phyloP scores from a whole-genome alignment of 2,888 invertebrate species.

The Drosophila testacea region DNA sequence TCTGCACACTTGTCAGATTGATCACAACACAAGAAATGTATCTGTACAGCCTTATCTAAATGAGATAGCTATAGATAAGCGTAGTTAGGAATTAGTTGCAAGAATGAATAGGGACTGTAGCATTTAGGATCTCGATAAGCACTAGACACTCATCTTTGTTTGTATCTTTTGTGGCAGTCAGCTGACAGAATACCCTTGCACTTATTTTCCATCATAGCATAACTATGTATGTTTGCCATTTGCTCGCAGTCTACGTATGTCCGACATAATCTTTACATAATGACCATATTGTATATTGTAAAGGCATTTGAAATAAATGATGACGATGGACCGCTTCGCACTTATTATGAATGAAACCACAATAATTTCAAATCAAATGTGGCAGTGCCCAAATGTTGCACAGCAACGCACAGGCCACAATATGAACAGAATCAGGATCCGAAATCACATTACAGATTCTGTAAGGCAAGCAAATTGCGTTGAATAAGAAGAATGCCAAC shows the following conservation, averaged over 20 bases:
- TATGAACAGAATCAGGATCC: slow-evolving; percentile 7
- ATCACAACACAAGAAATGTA: no score
- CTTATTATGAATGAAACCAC: slow-evolving; percentile 37
- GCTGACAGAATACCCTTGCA: no score
- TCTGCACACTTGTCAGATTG: no score
- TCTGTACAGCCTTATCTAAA: no score
- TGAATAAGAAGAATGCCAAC: slow-evolving; percentile 43
- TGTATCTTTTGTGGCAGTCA: background rate
- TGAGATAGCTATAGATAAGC: no score
- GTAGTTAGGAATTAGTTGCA: no score
- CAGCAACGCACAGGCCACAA: slow-evolving; percentile 25
- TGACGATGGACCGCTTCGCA: slow-evolving; percentile 10
- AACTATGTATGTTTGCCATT: no score
- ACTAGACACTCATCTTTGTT: background rate
- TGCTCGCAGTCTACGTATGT: no score
- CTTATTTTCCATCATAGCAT: no score
- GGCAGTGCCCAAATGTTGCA: slow-evolving; percentile 12
- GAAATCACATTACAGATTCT: slow-evolving; percentile 57
- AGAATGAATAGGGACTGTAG: no score
- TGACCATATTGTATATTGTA: slow-evolving; percentile 18
- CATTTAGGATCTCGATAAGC: background rate
- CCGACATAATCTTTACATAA: background rate
- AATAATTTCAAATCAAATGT: slow-evolving; percentile 56
- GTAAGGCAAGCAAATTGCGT: slow-evolving; percentile 59
- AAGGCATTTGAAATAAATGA: slow-evolving; percentile 6